Conservation (phyloP, 2,797 vertebrate genomes). For the Falco columbarius region DNA sequence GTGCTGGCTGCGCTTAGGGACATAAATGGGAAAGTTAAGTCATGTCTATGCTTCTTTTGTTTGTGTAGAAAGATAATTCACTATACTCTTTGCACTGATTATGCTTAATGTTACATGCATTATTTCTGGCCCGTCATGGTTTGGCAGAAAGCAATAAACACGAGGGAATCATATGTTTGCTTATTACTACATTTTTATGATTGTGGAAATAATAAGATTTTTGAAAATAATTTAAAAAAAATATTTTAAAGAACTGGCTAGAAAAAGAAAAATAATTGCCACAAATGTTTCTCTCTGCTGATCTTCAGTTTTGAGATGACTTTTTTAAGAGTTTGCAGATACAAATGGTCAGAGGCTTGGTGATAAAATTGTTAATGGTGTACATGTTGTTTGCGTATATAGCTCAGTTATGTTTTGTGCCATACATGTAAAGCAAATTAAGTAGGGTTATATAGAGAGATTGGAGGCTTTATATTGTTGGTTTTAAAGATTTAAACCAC, state of each 20-base stretch:
- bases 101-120: background rate
- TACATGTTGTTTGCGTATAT: background rate
- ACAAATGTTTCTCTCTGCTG: background rate
- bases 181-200: background rate
- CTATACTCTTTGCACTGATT: background rate
- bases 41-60: background rate
- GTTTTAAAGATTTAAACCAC: background rate
- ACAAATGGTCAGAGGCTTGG: background rate
- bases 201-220: background rate
- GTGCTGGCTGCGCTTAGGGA: background rate
- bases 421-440: background rate
- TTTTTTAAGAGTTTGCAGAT: background rate
- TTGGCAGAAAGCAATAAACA: background rate
- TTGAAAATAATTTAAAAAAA: background rate
- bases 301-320: background rate
- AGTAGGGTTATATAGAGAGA: background rate
- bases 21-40: background rate
- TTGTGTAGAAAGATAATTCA: background rate
- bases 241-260: background rate
- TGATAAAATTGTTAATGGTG: background rate
- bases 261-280: background rate
- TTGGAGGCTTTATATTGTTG: background rate
- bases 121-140: background rate
- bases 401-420: background rate
- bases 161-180: background rate